Evolutionary conservation across 2,888 invertebrate species (phyloP), one percentile per base, ranked within the genome.

Genomic region (Melanophora roralis): DNA sequence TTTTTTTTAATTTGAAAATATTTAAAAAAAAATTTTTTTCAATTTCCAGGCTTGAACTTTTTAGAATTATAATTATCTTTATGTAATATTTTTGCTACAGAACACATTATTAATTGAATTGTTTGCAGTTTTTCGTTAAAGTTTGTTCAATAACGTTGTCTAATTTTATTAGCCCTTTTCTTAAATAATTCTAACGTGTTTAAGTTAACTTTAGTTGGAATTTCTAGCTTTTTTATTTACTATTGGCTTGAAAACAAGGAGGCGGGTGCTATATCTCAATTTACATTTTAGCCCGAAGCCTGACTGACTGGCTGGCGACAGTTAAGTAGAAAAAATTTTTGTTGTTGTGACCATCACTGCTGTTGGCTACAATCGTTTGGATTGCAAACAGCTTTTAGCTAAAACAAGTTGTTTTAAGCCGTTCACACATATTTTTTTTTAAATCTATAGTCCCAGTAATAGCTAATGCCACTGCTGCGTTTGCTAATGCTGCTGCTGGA

Each of bases 271-370:
- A 11, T 43, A 19, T 8, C 8, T 32, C 36, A 32, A 9, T 49
- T 51, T 57, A n/a, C 7, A 43, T 40, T 62, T n/a, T 64, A 9
- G 64, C 76, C 64, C n/a, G 57, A 77, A 69, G 76, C 64, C 69
- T 49, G 76, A 65, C 76, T 71, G 69, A 40, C 76, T 80, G 80
- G 57, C 67, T 80, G 80, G 80, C 80, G 80, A 80, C 80, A 80
- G 76, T 64, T 68, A 59, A 75, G 76, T 76, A 76, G 80, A 78
- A 76, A 76, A 60, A 76, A 59, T 64, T 72, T 65, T 81, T 73
- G 76, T 76, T 76, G 57, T 72, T 76, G 80, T 68, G 76, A 57
- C 80, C 80, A 80, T 80, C 75, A 72, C 57, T 21, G 76, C 80
- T 76, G 67, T 55, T 64, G 74, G 80, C 62, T 55, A 76, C 40